A percentile compares a stretch with the other conserved stretches of the same genome.
These are phyloP conservation scores for Plutella xylostella DNA, from an alignment of 2,888 invertebrate genomes.

Conservation along the genomic window DNA sequence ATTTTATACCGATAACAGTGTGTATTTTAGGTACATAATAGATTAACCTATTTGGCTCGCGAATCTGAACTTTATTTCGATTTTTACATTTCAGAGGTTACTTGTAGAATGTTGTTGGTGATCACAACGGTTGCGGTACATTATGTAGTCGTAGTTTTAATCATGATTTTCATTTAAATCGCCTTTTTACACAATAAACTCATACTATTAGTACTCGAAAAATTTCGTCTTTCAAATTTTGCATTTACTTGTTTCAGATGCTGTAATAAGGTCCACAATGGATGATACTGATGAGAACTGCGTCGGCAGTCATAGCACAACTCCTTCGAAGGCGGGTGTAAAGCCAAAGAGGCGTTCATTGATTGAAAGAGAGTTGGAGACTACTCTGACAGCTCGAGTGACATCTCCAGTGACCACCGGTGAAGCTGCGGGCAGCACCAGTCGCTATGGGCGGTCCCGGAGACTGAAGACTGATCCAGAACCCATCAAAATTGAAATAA, in stretches of 20 bases:
- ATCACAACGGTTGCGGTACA: too few species aligned
- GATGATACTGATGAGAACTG: background rate
- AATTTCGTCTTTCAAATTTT: background rate
- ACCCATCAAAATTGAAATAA: conserved; percentile 43
- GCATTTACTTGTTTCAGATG: background rate
- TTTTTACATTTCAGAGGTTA: conserved; percentile 58
- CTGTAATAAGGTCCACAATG: conserved; percentile 2
- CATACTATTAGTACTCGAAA: background rate
- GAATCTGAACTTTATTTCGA: conserved; percentile 57
- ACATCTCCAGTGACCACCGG: conserved; percentile 39
- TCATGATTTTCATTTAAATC: too few species aligned
- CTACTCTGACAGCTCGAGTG: conserved; percentile 46
- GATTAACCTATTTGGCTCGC: conserved; percentile 47
- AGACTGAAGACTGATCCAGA: conserved; percentile 61
- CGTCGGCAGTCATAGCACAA: background rate
- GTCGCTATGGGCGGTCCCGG: conserved; percentile 72
- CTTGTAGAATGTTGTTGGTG: conserved; percentile 26
- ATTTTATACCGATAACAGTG: conserved; percentile 16
- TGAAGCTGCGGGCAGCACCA: conserved; percentile 41
- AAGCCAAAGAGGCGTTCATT: conserved; percentile 55
- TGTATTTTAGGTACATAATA: conserved; percentile 33
- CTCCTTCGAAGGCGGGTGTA: conserved; percentile 1
- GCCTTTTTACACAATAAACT: background rate
- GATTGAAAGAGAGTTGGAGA: conserved; percentile 56
- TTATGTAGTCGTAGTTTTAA: too few species aligned